phyloP scores from a whole-genome alignment of 1,140 invertebrate genomes.

The Antheraea pernyi region DNA sequence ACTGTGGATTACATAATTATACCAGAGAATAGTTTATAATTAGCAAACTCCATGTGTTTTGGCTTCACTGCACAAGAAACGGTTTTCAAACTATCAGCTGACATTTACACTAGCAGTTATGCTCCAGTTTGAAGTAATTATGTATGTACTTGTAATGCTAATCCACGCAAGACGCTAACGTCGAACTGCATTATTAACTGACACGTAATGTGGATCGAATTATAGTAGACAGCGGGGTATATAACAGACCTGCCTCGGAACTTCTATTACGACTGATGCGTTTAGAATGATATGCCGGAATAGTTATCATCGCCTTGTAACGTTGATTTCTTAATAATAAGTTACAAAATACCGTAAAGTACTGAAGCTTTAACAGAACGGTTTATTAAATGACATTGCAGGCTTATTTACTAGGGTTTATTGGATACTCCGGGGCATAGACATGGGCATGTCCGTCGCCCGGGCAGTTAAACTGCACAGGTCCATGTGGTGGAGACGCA shows the following conservation, averaged over 20 bases:
- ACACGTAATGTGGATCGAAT: conserved; percentile 27
- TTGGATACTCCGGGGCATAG: too few species aligned
- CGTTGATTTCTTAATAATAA: too few species aligned
- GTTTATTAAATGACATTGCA: too few species aligned
- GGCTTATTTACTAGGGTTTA: too few species aligned
- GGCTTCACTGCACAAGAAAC: neutral
- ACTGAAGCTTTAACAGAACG: too few species aligned
- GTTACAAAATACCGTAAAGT: too few species aligned
- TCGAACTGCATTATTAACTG: conserved; percentile 39
- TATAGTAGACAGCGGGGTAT: neutral
- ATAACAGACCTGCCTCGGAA: neutral
- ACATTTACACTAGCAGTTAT: conserved; percentile 40
- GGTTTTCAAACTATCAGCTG: conserved; percentile 28
- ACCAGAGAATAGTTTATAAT: neutral
- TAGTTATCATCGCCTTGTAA: too few species aligned
- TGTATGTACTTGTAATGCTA: conserved; percentile 48
- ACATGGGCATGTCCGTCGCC: too few species aligned
- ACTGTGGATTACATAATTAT: neutral
- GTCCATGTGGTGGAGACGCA: too few species aligned
- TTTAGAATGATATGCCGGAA: neutral
- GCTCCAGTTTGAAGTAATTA: conserved; percentile 56
- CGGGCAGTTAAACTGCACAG: too few species aligned
- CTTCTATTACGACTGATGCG: neutral
- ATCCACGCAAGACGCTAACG: conserved; percentile 39
- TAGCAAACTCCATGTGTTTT: neutral